Base-by-base conservation (phyloP, 1,140 invertebrate species). In the Drosophila pectinifera region DNA sequence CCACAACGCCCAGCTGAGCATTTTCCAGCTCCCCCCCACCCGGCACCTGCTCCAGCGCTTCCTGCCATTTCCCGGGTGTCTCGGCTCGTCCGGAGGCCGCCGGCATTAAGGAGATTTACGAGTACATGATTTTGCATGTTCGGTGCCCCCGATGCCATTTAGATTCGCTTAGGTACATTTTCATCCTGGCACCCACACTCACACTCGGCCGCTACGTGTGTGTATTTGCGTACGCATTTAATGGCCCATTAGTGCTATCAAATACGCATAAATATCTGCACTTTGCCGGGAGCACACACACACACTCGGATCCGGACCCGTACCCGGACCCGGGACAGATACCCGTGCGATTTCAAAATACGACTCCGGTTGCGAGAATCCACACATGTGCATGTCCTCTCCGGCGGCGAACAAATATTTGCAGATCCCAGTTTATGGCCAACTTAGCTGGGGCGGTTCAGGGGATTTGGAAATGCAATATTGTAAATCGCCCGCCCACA, bases 81-180 rank as follows among this genome's bases (percentile, higher is more conserved):
- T 77, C 43, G 46, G 61, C 64, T 46, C 70, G 78, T 46, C 85
- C 85, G 85, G 77, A 80, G 84, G 77, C 84, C 69, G 85, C 73
- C 53, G 85, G 84, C 85, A 89, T 89, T 89, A 89, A 90, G 69
- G 73, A 84, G 84, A 89, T 84, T 89, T 89, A 89, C 85, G 84
- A 90, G 80, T 89, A 89, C 84, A 89, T 89, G 84, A 89, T 89
- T 89, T 89, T 89, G 85, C 85, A 89, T 89, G 84, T 89, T 90
- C 84, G 77, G 85, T 80, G 84, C 84, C 77, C 80, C 85, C 57
- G 80, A 89, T 89, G 80, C 84, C 85, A 89, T 89, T 90, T 90
- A 90, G 85, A 90, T 89, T 85, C 85, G 84, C 85, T 90, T 90
- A 89, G 85, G 84, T 89, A 89, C 84, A 89, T 89, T 90, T 84